Percentiles rank a stretch among this genome's conserved stretches.
phyloP scores from a whole-genome alignment of 2,888 invertebrate species.

The Pollenia angustigena region DNA sequence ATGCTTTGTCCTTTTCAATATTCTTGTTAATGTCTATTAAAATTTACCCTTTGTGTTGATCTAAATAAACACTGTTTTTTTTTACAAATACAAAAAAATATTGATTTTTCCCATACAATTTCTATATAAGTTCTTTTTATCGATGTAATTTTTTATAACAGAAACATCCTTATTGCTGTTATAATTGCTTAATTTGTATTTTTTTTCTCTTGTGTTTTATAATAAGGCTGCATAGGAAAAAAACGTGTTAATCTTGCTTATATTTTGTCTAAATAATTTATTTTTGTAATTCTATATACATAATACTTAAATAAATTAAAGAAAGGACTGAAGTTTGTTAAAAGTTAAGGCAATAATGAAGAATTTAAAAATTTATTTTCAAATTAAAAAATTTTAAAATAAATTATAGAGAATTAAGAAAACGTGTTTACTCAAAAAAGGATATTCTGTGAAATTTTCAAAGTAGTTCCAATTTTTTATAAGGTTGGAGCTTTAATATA shows the following conservation, averaged over 20 bases:
- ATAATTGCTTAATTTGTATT: constrained; percentile 18
- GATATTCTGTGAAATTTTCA: no score
- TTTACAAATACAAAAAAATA: neutral
- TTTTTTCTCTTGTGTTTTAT: neutral
- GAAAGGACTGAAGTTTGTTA: neutral
- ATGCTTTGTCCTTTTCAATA: constrained; percentile 32
- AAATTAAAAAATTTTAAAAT: no score
- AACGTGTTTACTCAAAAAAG: no score
- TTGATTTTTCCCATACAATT: neutral
- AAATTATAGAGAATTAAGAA: no score
- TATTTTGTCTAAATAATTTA: neutral
- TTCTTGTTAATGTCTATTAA: constrained; percentile 37
- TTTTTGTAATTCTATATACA: constrained; percentile 26
- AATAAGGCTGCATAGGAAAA: no score
- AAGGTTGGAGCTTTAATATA: no score
- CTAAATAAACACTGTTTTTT: constrained; percentile 22
- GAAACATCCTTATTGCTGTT: no score
- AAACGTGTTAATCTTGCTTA: neutral
- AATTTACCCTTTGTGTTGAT: constrained; percentile 46
- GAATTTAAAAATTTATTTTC: no score
- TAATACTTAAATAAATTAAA: constrained; percentile 4
- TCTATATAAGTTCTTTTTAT: neutral
- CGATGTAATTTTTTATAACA: neutral
- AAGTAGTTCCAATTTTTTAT: no score
- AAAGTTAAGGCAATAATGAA: no score